Evolutionary conservation across 2,888 invertebrate species (phyloP).

Genomic region (Drosophila kokeensis): DNA sequence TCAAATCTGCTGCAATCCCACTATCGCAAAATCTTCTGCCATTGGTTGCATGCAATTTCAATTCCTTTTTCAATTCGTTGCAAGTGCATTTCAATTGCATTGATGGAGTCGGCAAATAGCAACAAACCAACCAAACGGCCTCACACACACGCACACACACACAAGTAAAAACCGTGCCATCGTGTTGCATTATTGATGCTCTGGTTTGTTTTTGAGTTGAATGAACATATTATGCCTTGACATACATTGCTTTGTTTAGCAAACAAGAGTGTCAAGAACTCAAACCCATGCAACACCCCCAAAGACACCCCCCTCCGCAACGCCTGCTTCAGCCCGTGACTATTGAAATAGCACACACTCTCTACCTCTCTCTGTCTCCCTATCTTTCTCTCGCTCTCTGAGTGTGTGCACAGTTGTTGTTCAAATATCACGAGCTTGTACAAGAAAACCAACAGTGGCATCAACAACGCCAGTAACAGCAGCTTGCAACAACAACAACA

Average conservation of each 20-base stretch:
- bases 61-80: constrained; percentile 61
- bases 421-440: constrained; percentile 76
- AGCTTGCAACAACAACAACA: constrained; percentile 44
- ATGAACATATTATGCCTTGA: constrained; percentile 79
- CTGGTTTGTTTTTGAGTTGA: constrained; percentile 72
- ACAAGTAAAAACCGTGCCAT: constrained; percentile 41
- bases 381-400: constrained; percentile 1
- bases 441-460: constrained; percentile 74
- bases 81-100: constrained; percentile 69
- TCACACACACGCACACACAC: not conserved
- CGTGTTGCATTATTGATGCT: constrained; percentile 73
- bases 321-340: constrained; percentile 33
- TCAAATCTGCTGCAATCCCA: not conserved
- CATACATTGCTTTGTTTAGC: constrained; percentile 78
- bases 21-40: constrained; percentile 15
- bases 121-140: constrained; percentile 1
- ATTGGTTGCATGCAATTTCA: constrained; percentile 41
- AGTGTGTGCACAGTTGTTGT: constrained; percentile 65
- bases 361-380: not conserved
- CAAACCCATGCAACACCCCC: constrained; percentile 9
- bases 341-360: constrained; percentile 40
- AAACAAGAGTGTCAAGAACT: constrained; percentile 76
- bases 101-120: constrained; percentile 72
- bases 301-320: not conserved
- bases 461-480: constrained; percentile 43